phyloP scores from a whole-genome alignment of 2,113 vertebrate genomes.

The Entomyzon cyanotis region DNA sequence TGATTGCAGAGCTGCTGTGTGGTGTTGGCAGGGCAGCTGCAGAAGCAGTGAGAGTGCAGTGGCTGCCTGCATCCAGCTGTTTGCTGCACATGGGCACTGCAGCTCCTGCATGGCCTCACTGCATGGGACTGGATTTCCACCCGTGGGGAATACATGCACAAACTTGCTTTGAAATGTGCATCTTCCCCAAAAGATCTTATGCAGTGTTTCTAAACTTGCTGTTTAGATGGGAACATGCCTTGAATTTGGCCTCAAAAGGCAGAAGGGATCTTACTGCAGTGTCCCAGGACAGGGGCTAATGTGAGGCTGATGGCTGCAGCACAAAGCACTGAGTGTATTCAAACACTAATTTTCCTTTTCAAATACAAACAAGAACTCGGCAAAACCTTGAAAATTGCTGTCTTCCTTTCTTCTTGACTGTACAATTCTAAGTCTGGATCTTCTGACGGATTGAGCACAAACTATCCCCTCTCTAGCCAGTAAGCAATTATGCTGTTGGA shows the following conservation, averaged over 20 bases:
- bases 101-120: fast-evolving
- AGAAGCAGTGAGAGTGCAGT: neutral
- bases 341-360: neutral
- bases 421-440: neutral
- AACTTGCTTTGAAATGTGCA: neutral
- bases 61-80: neutral
- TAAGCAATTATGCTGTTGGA: neutral
- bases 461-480: neutral
- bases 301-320: neutral
- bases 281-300: neutral
- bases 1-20: neutral
- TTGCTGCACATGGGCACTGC: neutral
- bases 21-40: neutral
- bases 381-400: neutral
- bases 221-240: neutral
- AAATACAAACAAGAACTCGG: neutral
- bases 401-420: neutral
- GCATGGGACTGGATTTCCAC: neutral
- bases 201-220: neutral
- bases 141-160: neutral
- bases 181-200: too few relatives aligned
- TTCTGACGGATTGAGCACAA: neutral
- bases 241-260: neutral
- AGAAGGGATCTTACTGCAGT: neutral
- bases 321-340: neutral